A percentile compares a stretch with the other conserved stretches of the same genome.
Evolutionary conservation across 2,113 vertebrate species (phyloP).

Genomic region (Cyanistes caeruleus): DNA sequence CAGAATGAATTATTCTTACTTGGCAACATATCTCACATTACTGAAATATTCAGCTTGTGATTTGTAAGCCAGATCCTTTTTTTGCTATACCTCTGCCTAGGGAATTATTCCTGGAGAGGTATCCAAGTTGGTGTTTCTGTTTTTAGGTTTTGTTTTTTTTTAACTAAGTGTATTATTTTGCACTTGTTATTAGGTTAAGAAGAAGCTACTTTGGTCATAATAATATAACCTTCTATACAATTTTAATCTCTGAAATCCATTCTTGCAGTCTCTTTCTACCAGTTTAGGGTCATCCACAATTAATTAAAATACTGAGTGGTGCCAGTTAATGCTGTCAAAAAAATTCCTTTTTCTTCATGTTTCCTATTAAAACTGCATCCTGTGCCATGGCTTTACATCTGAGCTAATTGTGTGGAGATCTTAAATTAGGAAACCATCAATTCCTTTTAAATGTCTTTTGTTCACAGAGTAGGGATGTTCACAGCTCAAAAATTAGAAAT

Average conservation of each 20-base stretch:
- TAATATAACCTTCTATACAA: background rate
- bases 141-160: background rate
- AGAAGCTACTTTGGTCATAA: background rate
- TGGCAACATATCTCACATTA: background rate
- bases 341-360: background rate
- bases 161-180: background rate
- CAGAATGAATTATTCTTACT: background rate
- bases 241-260: background rate
- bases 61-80: background rate
- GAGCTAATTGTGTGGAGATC: background rate
- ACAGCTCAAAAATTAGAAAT: background rate
- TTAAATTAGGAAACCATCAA: background rate
- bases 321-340: background rate
- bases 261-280: background rate
- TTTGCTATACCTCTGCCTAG: background rate
- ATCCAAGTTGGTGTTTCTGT: no score
- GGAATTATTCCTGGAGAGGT: background rate
- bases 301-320: background rate
- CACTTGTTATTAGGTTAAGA: background rate
- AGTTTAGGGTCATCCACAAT: background rate
- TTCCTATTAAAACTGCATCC: background rate
- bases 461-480: background rate
- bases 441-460: background rate
- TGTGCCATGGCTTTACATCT: background rate
- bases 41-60: background rate